These are phyloP conservation scores for Nasonovia ribisnigri DNA, from an alignment of 2,888 invertebrate species.

Conservation along the genomic window DNA sequence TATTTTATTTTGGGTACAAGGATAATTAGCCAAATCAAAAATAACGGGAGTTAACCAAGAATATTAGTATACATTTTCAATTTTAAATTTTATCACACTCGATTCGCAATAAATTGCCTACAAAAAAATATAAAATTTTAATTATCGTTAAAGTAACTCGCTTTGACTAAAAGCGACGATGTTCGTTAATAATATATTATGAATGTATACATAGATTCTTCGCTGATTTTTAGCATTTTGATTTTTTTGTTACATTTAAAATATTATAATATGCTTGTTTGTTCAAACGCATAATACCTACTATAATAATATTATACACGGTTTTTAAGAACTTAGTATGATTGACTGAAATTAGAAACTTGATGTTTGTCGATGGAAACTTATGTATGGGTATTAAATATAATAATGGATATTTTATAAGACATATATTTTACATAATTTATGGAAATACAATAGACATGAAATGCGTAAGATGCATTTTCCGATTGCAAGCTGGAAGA, in stretches of 20 bases:
- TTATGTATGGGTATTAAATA: neutral
- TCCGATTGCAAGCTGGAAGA: neutral
- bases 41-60: neutral
- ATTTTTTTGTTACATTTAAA: neutral
- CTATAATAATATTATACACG: neutral
- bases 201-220: neutral
- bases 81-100: neutral
- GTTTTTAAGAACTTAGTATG: neutral
- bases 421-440: neutral
- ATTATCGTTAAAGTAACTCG: neutral
- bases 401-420: neutral
- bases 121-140: neutral
- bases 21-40: neutral
- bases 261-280: neutral
- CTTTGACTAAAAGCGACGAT: neutral
- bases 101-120: neutral
- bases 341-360: neutral
- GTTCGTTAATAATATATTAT: neutral
- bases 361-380: neutral
- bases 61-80: neutral
- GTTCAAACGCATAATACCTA: neutral
- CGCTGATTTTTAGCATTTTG: neutral
- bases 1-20: neutral
- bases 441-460: neutral
- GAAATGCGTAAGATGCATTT: neutral